Base-by-base conservation (phyloP, 1,140 invertebrate species). In the Apis laboriosa region DNA sequence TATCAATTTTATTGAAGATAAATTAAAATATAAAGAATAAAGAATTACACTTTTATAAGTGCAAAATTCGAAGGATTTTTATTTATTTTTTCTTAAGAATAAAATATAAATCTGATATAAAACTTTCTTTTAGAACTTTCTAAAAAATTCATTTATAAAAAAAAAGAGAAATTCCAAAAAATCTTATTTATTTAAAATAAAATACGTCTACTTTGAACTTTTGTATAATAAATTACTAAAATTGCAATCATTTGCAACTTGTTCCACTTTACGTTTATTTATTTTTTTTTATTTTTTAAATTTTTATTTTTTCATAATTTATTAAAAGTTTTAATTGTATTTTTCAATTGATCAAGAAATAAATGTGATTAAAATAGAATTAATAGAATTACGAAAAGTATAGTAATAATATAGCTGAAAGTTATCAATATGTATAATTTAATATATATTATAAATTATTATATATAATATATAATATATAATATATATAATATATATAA, bases 301-400 rank as follows among this genome's bases (percentile, higher is more conserved):
- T 24, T 24, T 24, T 24, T 24, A 24, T 24, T 24, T 24, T 21
- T 17, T 21, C 51, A 3, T 1, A 19, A 73, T 63, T 34, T n/a
- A 70, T n/a, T 72, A 11, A 5, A 19, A 8, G 11, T 72, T 1
- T 15, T 28, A 24, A n/a, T 9, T 9, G 15, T 17, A 28, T 9
- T 56, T 34, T 28, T 34, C 70, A 7, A 51, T n/a, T 11, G 11
- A 51, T 51, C 21, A 13, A 51, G 13, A 24, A 43, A 74, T 74
- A 64, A 64, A 24, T 21, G 9, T 43, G 49, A 24, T 53, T 12
- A 28, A 67, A 75, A 19, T 34, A 21, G 3, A 13, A 12, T 28
- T 24, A 51, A 78, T n/a, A 51, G 34, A 79, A 43, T 71, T 51
- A 53, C 28, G 51, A 77, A 77, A 63, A 66, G 21, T 21, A 66